These are phyloP conservation scores for Chrysolina americana DNA, from an alignment of 2,888 invertebrate genomes.

Conservation along the genomic window DNA sequence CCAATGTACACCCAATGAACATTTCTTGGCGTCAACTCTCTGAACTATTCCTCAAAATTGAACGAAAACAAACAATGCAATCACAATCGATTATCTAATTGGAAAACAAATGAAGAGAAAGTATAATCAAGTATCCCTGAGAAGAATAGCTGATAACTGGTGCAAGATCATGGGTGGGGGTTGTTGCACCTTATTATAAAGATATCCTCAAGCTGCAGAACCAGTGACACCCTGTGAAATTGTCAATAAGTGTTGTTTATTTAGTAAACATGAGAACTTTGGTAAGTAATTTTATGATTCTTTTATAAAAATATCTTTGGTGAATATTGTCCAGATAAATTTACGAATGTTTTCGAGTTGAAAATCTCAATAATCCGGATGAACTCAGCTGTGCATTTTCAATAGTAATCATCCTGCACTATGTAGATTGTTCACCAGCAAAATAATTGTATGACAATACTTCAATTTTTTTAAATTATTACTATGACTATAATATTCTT, in stretches of 20 bases:
- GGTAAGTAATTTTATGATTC: conserved; percentile 45
- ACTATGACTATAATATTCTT: too few relatives aligned
- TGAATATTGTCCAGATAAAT: neutral
- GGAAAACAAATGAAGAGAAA: conserved; percentile 51
- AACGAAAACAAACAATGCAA: conserved; percentile 20
- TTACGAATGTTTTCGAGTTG: neutral
- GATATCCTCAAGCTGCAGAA: conserved; percentile 53
- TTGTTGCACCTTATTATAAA: conserved; percentile 55
- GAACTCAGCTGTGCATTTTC: too few relatives aligned
- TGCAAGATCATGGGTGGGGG: conserved; percentile 57
- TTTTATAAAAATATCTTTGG: neutral
- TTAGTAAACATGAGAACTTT: conserved; percentile 54
- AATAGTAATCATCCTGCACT: too few relatives aligned
- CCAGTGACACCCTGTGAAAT: conserved; percentile 56
- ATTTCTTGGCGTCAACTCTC: too few relatives aligned
- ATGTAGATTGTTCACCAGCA: too few relatives aligned
- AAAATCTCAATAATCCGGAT: too few relatives aligned
- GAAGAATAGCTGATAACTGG: conserved; percentile 50
- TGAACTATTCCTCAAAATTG: too few relatives aligned
- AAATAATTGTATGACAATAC: too few relatives aligned
- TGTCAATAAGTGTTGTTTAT: conserved; percentile 38
- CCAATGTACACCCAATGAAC: too few relatives aligned
- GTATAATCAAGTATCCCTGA: conserved; percentile 59
- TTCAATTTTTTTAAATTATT: too few relatives aligned
- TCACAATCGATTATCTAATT: conserved; percentile 23